phyloP scores from a whole-genome alignment of 2,888 invertebrate genomes.

The Phoronis australis region DNA sequence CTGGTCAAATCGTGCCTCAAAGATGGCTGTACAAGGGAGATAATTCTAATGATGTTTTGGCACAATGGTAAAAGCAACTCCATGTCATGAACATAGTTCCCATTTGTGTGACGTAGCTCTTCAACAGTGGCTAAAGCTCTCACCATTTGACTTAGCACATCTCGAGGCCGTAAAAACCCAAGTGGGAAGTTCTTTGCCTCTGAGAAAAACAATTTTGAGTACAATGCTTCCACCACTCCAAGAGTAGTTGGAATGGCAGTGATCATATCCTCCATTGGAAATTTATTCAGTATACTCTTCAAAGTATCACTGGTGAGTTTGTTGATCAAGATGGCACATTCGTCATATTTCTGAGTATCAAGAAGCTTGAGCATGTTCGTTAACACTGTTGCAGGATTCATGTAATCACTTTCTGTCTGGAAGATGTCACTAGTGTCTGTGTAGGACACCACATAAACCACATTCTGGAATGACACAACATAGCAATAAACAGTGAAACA shows the following conservation, averaged over 20 bases:
- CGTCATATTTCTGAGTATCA: too few relatives aligned
- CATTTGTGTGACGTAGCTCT: conserved; percentile 16
- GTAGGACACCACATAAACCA: too few relatives aligned
- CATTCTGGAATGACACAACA: too few relatives aligned
- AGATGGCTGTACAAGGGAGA: conserved; percentile 56
- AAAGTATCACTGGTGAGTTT: conserved; percentile 75
- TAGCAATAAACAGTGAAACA: too few relatives aligned
- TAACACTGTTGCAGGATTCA: too few relatives aligned
- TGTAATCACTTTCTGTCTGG: too few relatives aligned
- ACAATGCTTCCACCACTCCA: conserved; percentile 78
- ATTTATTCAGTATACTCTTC: conserved; percentile 60
- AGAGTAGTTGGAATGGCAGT: conserved; percentile 85
- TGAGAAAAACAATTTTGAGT: conserved; percentile 57
- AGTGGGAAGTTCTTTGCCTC: conserved; percentile 49
- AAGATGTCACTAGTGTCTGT: too few relatives aligned
- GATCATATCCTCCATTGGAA: conserved; percentile 81
- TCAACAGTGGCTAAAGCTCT: conserved; percentile 66
- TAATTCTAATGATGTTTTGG: conserved; percentile 44
- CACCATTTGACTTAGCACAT: conserved; percentile 80
- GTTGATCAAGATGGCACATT: conserved; percentile 78
- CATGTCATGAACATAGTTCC: too few relatives aligned
- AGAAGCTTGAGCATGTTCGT: too few relatives aligned
- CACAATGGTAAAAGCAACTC: conserved; percentile 33
- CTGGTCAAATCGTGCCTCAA: conserved; percentile 65
- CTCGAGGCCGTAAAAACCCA: conserved; percentile 62